Percentiles rank a stretch among this genome's conserved stretches.
phyloP scores from a whole-genome alignment of 2,797 vertebrate genomes.

The Cheirogaleus major region DNA sequence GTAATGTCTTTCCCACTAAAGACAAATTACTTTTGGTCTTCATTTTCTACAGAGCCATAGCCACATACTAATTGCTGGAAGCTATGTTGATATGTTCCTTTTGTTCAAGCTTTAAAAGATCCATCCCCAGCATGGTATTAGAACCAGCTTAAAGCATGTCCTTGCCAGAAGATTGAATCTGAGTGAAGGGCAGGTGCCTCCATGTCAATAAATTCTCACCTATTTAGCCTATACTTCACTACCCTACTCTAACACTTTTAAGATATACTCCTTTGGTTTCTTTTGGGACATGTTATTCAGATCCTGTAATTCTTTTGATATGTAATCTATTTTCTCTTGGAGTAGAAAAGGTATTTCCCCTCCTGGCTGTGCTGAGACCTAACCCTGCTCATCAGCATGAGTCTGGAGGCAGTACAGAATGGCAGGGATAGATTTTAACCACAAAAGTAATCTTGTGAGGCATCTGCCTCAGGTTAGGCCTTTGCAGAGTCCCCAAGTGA shows the following conservation, averaged over 20 bases:
- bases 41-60: neutral
- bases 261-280: neutral
- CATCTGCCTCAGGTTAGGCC: neutral
- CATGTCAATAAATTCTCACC: neutral
- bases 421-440: neutral
- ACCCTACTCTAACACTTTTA: neutral
- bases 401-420: neutral
- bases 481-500: neutral
- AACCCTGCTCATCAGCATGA: neutral
- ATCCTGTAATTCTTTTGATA: neutral
- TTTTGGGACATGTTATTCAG: neutral
- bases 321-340: neutral
- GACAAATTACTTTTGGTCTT: neutral
- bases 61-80: neutral
- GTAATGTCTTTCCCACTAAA: neutral
- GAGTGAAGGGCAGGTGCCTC: neutral
- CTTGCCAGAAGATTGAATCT: neutral
- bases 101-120: neutral
- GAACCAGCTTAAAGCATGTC: neutral
- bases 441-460: neutral
- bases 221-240: neutral
- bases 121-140: neutral
- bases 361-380: neutral
- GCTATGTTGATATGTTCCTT: neutral
- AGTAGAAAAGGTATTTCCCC: neutral